Evolutionary conservation across 2,888 invertebrate genomes (phyloP).

Genomic region (Pammene fasciana): DNA sequence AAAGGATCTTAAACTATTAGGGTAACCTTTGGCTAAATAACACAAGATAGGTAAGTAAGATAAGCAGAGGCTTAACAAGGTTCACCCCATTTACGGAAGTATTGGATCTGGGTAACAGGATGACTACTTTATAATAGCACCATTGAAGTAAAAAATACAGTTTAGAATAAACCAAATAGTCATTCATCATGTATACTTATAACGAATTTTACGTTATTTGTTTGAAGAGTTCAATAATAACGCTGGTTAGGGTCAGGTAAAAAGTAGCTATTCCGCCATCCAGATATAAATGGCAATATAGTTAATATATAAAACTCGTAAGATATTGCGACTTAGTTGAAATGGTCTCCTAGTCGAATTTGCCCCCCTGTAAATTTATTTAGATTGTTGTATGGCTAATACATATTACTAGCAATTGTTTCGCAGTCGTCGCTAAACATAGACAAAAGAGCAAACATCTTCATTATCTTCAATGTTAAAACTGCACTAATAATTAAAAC

Average conservation of each 20-base stretch:
- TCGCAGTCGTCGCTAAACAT: too few relatives aligned
- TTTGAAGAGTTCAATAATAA: neutral
- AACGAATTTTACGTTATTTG: neutral
- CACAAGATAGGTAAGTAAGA: neutral
- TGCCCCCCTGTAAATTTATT: too few relatives aligned
- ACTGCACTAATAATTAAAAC: neutral
- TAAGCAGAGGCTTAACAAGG: neutral
- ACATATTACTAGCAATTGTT: neutral
- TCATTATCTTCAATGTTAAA: neutral
- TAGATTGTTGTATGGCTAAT: neutral
- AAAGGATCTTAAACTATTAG: neutral
- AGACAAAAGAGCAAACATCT: neutral
- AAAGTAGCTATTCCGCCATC: too few relatives aligned
- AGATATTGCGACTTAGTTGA: too few relatives aligned
- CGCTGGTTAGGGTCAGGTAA: too few relatives aligned
- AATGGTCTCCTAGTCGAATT: too few relatives aligned
- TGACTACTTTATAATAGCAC: neutral
- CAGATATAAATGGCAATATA: too few relatives aligned
- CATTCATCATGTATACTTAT: neutral
- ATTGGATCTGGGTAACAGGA: neutral
- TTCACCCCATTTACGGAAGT: neutral
- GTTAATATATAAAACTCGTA: too few relatives aligned
- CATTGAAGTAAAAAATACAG: too few relatives aligned
- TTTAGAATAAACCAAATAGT: too few relatives aligned
- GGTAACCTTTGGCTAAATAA: neutral